Percentiles rank a stretch among this genome's conserved stretches.
Conservation (phyloP, 2,113 vertebrate species). For the Gavialis gangeticus region DNA sequence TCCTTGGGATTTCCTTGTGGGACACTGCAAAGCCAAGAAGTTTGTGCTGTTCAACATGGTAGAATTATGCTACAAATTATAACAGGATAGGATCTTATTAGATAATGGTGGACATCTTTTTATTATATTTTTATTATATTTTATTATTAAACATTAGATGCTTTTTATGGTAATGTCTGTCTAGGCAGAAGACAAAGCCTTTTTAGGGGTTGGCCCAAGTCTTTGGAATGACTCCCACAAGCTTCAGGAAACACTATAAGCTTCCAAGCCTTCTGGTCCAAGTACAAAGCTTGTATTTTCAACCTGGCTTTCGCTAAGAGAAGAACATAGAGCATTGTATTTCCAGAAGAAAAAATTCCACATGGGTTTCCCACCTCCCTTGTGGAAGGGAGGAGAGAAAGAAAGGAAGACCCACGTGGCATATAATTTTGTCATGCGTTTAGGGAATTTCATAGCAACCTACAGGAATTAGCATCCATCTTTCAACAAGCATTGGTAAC, state of each 20-base stretch:
- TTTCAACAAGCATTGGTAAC: background rate
- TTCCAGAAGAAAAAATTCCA: background rate
- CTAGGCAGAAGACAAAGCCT: background rate
- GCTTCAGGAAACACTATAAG: rapidly evolving
- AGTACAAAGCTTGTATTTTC: rapidly evolving
- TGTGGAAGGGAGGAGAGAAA: background rate
- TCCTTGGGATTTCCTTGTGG: background rate
- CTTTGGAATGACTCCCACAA: background rate
- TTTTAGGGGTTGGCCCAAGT: background rate
- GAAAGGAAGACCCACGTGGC: background rate
- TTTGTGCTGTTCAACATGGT: background rate
- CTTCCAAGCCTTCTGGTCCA: background rate
- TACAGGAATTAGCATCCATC: background rate
- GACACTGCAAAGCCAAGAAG: background rate
- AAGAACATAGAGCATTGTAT: too few relatives aligned
- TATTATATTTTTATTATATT: too few relatives aligned
- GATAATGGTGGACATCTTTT: background rate
- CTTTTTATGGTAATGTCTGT: background rate
- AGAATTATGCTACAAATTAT: background rate
- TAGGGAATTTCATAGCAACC: background rate
- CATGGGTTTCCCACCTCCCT: background rate
- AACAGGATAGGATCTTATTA: background rate
- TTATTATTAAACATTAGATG: background rate
- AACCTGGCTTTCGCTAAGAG: rapidly evolving
- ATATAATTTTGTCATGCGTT: rapidly evolving